A percentile compares a stretch with the other conserved stretches of the same genome.
phyloP scores from a whole-genome alignment of 2,888 invertebrate genomes.

The Drosophila anomalipes region DNA sequence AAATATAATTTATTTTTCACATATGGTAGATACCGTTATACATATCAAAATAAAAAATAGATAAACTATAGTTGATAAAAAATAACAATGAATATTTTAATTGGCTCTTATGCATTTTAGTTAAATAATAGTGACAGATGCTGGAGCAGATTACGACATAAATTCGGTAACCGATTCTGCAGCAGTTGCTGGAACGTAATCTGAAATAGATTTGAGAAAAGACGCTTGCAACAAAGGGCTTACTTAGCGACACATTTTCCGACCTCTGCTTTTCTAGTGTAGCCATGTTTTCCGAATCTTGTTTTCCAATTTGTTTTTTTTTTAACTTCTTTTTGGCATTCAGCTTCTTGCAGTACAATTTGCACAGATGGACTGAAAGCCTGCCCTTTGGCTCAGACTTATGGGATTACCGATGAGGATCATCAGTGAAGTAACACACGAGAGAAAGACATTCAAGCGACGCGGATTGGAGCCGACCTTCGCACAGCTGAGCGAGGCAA shows the following conservation, averaged over 20 bases:
- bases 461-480: constrained; percentile 72
- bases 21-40: no score
- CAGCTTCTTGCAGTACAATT: constrained; percentile 1
- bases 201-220: not conserved
- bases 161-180: not conserved
- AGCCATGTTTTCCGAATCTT: not conserved
- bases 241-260: not conserved
- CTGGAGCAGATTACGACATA: not conserved
- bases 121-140: not conserved
- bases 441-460: constrained; percentile 88
- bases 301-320: not conserved
- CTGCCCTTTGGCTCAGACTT: constrained; percentile 73
- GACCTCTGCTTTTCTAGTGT: not conserved
- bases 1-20: no score
- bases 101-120: not conserved
- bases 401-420: constrained; percentile 86
- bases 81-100: no score
- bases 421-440: constrained; percentile 87
- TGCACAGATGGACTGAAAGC: constrained; percentile 68
- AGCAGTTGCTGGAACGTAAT: not conserved
- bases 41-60: not conserved
- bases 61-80: not conserved
- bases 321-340: not conserved
- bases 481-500: constrained; percentile 85
- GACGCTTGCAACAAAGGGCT: not conserved